These are phyloP conservation scores for Peucedramus taeniatus DNA, from an alignment of 2,113 vertebrate genomes.

Conservation along the genomic window DNA sequence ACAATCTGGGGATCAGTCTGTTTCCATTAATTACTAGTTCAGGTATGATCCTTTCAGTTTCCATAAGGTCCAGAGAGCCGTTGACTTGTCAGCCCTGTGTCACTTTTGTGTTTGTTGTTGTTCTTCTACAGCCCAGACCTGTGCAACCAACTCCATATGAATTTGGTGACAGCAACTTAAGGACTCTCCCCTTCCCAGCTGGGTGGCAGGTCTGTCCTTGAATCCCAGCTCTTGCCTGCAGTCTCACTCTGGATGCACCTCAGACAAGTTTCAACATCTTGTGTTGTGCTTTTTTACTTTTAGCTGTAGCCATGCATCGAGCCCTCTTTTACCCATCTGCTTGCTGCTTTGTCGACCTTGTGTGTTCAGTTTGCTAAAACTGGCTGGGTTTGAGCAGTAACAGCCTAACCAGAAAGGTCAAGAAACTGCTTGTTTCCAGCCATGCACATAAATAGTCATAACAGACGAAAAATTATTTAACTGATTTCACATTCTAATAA, in stretches of 20 bases:
- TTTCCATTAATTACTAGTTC: neutral
- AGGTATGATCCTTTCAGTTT: neutral
- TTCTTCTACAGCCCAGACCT: neutral
- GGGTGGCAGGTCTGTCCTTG: neutral
- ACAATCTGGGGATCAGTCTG: neutral
- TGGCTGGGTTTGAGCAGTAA: neutral
- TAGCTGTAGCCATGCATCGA: neutral
- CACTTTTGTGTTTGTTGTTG: neutral
- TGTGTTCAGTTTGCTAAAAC: neutral
- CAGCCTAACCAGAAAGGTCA: neutral
- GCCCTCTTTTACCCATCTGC: neutral
- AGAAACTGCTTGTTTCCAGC: neutral
- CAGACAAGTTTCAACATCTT: fast-evolving
- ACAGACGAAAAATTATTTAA: neutral
- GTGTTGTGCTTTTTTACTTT: neutral
- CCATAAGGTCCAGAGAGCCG: neutral
- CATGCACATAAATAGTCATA: neutral
- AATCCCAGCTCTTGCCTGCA: neutral
- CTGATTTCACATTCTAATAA: neutral
- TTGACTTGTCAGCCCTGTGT: neutral
- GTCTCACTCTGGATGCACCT: neutral
- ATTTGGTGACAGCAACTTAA: neutral
- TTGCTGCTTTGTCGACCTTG: neutral
- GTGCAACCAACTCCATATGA: neutral
- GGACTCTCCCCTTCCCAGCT: fast-evolving